Base-by-base conservation (phyloP, 2,113 vertebrate genomes). In the Hymenochirus boettgeri region DNA sequence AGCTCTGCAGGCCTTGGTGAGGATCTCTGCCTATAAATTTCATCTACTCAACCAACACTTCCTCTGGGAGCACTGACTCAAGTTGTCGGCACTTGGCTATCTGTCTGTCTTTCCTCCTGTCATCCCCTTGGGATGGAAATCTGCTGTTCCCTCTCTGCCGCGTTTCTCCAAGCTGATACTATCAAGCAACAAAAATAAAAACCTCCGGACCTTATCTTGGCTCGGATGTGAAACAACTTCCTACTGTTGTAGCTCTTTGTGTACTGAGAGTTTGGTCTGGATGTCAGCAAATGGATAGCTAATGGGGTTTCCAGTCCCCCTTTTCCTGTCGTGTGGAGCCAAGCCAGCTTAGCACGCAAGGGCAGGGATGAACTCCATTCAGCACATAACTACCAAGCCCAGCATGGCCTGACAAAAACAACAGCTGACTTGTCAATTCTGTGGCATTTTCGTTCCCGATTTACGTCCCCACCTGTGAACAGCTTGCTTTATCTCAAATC, bases 151-250 rank as follows among this genome's bases (percentile, higher is more conserved):
- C 65, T 77, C 73, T 75, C 71, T 78, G 74, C 65, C 79, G 60
- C 73, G 82, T 82, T 85, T 82, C 79, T 79, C 78, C 80, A 74
- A 82, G 80, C 84, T 77, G 84, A 90, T 87, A 83, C 83, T 87
- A 91, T 90, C 84, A 80, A 76, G 83, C 82, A 78, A 81, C 82
- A 89, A 90, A 84, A 88, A 91, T 76, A 92, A 93, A 85, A 91
- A 92, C 81, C 72, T 81, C 72, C 86, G 82, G 86, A 84, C 82
- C 86, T 83, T 90, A 93, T 93, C 91, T 91, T 89, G 90, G 75
- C 86, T 90, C 85, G 88, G 88, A 90, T 87, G 62, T 85, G 86
- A 85, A 90, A 90, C 87, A 89, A 89, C 89, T 86, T 85, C 85
- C 81, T 82, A 79, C 84, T 37, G 72, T 82, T 78, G 75, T 74